Evolutionary conservation across 2,888 invertebrate genomes (phyloP), one percentile per base, ranked within the genome.

Genomic region (Eupsilia transversa): DNA sequence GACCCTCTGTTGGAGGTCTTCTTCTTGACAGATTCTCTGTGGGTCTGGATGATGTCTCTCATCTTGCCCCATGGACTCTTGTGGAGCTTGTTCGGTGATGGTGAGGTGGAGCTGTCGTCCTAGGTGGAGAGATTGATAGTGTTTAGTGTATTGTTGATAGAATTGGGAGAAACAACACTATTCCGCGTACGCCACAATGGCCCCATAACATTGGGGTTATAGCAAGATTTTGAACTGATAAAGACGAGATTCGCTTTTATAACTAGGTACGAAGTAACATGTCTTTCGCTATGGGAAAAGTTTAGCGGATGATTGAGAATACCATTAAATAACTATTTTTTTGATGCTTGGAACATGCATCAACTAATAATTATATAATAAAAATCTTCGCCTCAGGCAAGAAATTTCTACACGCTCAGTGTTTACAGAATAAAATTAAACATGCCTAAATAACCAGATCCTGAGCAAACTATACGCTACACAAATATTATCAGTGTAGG

Each of bases 51-150:
- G 74, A 98, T 98, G 88, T 98, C 97, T 81, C 98, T 97, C 96
- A 98, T 97, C 93, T 98, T 97, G 1, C 97, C 97, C 98, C 98
- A 98, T 0, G 98, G 97, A n/a, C 97, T 97, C 90, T 97, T 97
- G 91, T 97, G 96, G 23, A 96, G 93, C 82, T 97, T 97, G 86
- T 96, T 96, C 3, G 96, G 95, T 2, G 96, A 96, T 0, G 96
- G 96, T 0, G 95, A 96, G 0, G 96, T 96, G 41, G 95, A 95
- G 73, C 96, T 96, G 84, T 97, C 96, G 38, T 96, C 96, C 96
- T 97, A 69, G 20, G 49, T n/a, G 17, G 10, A 57, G 20, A 57
- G 20, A 38, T 38, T 27, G 4, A 0, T 30, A 33, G 41, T 41
- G 38, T 23, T 17, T 35, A 6, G 7, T 35, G n/a, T 46, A n/a